Conservation (phyloP, 2,797 vertebrate genomes). For the Premnoplex brunnescens region DNA sequence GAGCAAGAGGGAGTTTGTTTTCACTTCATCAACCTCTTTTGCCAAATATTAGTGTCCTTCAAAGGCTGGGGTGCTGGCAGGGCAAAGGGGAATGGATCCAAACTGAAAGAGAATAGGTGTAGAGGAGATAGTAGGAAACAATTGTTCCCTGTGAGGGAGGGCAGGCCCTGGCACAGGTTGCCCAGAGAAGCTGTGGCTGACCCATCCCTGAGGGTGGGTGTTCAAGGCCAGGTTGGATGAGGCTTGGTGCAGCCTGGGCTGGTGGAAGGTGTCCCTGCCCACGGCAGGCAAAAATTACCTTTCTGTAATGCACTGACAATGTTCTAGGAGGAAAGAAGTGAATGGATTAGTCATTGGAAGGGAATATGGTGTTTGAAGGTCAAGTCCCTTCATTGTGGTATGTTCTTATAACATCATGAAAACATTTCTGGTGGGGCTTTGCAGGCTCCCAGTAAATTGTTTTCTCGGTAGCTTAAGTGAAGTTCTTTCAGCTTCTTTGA, state of each 20-base stretch:
- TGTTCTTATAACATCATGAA: not conserved
- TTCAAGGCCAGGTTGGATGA: rapidly evolving
- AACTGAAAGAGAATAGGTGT: not conserved
- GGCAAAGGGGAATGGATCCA: not conserved
- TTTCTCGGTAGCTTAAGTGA: not conserved
- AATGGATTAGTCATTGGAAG: not conserved
- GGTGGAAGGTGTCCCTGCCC: not conserved
- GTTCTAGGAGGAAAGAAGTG: not conserved
- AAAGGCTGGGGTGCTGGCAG: not conserved
- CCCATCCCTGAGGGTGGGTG: not conserved
- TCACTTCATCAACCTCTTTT: not conserved
- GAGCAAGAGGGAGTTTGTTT: not conserved
- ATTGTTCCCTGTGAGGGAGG: not conserved
- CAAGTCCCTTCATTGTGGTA: not conserved
- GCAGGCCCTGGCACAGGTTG: rapidly evolving
- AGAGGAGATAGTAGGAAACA: not conserved
- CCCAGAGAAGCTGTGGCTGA: not conserved
- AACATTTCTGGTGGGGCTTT: not conserved
- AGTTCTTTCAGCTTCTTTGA: not conserved
- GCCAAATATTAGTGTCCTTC: not conserved
- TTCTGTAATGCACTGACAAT: not conserved
- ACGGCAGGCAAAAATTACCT: not conserved
- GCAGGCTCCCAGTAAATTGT: not conserved
- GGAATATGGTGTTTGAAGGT: not conserved
- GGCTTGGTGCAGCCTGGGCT: rapidly evolving